These are phyloP conservation scores for Oceanites oceanicus DNA, from an alignment of 2,113 vertebrate species.

Conservation along the genomic window DNA sequence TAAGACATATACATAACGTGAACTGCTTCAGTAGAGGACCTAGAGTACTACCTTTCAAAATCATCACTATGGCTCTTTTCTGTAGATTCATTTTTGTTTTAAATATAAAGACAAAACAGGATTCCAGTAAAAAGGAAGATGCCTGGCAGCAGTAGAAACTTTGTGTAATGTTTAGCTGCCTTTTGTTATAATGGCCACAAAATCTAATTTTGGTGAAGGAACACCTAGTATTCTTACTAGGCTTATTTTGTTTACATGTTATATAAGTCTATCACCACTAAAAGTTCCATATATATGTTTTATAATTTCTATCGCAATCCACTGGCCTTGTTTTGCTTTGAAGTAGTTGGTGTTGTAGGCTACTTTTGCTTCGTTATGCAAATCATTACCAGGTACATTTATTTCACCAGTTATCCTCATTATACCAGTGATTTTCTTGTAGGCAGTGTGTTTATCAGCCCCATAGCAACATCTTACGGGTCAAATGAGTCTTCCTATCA, in stretches of 20 bases:
- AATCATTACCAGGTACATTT: neutral
- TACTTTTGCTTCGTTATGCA: neutral
- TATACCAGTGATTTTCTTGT: neutral
- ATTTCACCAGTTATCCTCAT: neutral
- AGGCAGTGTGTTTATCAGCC: neutral
- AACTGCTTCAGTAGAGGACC: neutral
- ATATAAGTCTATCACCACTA: neutral
- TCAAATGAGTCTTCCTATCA: neutral
- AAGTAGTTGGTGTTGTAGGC: neutral
- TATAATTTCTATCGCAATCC: neutral
- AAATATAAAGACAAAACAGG: neutral
- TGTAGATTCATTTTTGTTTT: neutral
- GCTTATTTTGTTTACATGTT: neutral
- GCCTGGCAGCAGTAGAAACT: neutral
- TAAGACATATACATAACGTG: accelerated
- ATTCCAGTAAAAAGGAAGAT: neutral
- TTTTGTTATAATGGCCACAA: neutral
- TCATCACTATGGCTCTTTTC: neutral
- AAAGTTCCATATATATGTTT: neutral
- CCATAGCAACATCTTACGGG: neutral
- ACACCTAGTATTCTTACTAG: neutral
- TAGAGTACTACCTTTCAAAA: neutral
- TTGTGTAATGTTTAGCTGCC: neutral
- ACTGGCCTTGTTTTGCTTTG: neutral
- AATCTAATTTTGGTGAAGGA: neutral